These are phyloP conservation scores for Strigops habroptila DNA, from an alignment of 2,113 vertebrate genomes.

Conservation along the genomic window DNA sequence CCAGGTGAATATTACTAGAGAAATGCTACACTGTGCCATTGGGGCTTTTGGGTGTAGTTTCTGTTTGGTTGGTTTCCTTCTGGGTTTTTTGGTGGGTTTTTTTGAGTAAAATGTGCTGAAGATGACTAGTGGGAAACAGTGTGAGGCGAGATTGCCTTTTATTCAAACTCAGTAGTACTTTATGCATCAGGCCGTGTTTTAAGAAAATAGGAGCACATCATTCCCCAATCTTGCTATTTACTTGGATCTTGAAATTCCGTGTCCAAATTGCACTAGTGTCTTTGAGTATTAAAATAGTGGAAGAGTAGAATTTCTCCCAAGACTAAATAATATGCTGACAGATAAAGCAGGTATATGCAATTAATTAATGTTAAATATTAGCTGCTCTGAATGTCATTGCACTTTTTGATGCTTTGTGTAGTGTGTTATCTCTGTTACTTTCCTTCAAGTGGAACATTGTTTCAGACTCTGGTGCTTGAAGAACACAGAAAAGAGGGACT, in stretches of 20 bases:
- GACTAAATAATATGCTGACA: not conserved
- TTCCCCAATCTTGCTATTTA: not conserved
- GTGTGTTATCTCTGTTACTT: not conserved
- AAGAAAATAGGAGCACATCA: not conserved
- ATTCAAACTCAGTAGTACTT: not conserved
- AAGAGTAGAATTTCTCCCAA: not conserved
- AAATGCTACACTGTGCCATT: not conserved
- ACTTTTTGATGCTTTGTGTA: not conserved
- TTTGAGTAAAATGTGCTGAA: not conserved
- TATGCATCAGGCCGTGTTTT: not conserved
- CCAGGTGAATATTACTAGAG: not conserved
- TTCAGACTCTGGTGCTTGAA: not conserved
- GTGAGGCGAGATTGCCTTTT: not conserved
- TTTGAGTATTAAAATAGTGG: not conserved
- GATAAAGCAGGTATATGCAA: not conserved
- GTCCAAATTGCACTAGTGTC: not conserved
- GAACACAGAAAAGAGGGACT: not conserved
- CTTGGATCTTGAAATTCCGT: not conserved
- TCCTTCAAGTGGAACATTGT: not conserved
- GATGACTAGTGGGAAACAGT: not conserved
- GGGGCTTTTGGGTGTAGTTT: not conserved
- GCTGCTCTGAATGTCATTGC: not conserved
- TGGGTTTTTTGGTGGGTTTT: not conserved
- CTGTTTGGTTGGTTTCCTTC: not conserved
- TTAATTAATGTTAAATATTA: not conserved